Conservation (phyloP, 2,797 vertebrate species). For the Sylvia borin region DNA sequence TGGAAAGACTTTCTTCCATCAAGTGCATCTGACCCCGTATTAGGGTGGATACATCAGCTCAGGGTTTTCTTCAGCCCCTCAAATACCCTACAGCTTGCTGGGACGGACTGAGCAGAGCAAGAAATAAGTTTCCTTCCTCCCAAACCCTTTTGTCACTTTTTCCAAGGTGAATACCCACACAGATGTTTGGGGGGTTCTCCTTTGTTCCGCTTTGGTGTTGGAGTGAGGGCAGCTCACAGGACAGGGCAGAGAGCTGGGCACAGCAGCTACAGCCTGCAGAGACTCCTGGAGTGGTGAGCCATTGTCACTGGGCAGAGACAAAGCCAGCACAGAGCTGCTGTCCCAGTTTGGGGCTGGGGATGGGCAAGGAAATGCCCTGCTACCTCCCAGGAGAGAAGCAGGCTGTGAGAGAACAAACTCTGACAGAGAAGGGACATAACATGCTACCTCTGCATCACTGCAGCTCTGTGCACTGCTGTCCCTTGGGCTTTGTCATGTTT, state of each 20-base stretch:
- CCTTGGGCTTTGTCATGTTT: background rate
- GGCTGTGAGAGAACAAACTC: background rate
- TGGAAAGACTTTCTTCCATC: background rate
- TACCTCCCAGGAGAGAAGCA: background rate
- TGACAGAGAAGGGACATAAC: background rate
- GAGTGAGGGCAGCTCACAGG: background rate
- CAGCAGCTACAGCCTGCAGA: accelerated
- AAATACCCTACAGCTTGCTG: background rate
- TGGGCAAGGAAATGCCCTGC: background rate
- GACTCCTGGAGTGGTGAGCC: background rate
- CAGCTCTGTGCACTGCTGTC: background rate
- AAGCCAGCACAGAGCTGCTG: background rate
- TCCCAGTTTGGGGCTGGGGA: background rate
- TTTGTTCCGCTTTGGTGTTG: background rate
- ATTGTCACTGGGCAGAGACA: accelerated
- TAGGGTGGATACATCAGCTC: too few species aligned
- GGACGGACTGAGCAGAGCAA: background rate
- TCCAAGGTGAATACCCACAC: background rate
- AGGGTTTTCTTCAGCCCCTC: background rate
- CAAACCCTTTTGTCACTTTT: background rate
- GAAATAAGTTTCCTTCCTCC: background rate
- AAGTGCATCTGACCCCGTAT: accelerated
- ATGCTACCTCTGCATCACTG: background rate
- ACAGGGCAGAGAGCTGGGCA: background rate
- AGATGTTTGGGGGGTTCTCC: accelerated